Evolutionary conservation across 2,113 vertebrate genomes (phyloP), one percentile per base, ranked within the genome.

Genomic region (Ursus arctos): DNA sequence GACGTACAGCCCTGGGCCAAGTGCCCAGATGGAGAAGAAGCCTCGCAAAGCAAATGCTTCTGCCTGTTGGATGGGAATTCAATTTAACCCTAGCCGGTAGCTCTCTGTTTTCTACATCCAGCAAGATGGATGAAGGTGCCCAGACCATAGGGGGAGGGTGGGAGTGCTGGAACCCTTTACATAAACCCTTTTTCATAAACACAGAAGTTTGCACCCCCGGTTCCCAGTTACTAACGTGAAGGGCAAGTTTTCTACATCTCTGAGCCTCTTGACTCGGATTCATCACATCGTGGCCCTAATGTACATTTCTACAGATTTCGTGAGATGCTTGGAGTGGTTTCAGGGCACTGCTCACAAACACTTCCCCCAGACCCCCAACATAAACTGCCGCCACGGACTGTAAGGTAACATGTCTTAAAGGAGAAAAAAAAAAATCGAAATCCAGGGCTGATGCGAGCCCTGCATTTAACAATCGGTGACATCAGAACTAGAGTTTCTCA

Each of bases 381-480:
- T 1, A 18, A 12, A 6, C 59, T 28, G 49, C 26, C 26, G 16
- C 8, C 2, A 0, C 0, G 3, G 4, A 65, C 26, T 12, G 2
- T 15, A 49, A 63, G 67, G 24, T 7, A 40, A 13, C 51, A 2
- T n/a, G 57, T 31, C 55, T n/a, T n/a, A 76, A 71, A 61, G 55
- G 55, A 24, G 15, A 65, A 14, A 33, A 43, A 51, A 51, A 51
- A 22, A 31, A 16, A 4, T 33, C 26, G 19, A 33, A 18, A 33
- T 11, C 33, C 47, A 4, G 40, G 55, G 33, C 81, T 40, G 67
- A 10, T 9, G 6, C 18, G 6, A 47, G 72, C n/a, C 71, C 36
- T 1, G 0, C 1, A 0, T 21, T 40, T 33, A 9, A 2, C 4
- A 12, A 0, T 14, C 2, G 0, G 55, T 5, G 43, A 33, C 43